A percentile compares a stretch with the other conserved stretches of the same genome.
These are phyloP conservation scores for Palythoa caribaeorum DNA, from an alignment of 92 coral and sea anemone genomes.

Conservation along the genomic window DNA sequence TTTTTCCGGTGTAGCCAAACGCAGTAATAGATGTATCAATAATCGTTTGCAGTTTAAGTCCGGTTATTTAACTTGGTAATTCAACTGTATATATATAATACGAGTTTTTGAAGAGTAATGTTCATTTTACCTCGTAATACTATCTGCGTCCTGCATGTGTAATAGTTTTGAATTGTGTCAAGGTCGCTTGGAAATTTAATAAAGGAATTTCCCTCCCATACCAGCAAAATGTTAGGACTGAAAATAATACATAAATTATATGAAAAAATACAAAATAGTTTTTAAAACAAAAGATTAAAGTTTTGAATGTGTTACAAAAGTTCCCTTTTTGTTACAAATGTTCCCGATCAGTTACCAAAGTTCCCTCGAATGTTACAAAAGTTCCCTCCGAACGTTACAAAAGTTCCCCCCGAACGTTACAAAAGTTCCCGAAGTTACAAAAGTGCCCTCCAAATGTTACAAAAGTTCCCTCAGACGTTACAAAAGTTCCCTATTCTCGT, in stretches of 20 bases:
- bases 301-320: constrained; percentile 25
- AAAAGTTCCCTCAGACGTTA: constrained; percentile 38
- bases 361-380: constrained; percentile 34
- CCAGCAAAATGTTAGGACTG: neutral
- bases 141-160: neutral
- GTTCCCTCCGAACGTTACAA: constrained; percentile 9
- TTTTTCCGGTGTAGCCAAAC: neutral
- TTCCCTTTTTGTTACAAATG: neutral
- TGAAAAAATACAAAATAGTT: neutral
- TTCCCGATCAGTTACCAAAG: constrained; percentile 22
- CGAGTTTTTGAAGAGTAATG: neutral
- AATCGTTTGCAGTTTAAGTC: neutral
- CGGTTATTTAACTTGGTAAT: too few relatives aligned
- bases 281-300: neutral
- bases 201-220: neutral
- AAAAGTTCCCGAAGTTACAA: constrained; percentile 30
- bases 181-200: neutral
- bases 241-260: too few relatives aligned
- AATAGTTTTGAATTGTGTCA: neutral
- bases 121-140: neutral
- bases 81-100: too few relatives aligned
- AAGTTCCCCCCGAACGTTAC: neutral
- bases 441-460: constrained; percentile 19
- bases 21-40: neutral
- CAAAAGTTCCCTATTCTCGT: constrained; percentile 22